Percentiles rank a stretch among this genome's conserved stretches.
Evolutionary conservation across 1,140 invertebrate genomes (phyloP).

Genomic region (Thaumetopoea pityocampa): DNA sequence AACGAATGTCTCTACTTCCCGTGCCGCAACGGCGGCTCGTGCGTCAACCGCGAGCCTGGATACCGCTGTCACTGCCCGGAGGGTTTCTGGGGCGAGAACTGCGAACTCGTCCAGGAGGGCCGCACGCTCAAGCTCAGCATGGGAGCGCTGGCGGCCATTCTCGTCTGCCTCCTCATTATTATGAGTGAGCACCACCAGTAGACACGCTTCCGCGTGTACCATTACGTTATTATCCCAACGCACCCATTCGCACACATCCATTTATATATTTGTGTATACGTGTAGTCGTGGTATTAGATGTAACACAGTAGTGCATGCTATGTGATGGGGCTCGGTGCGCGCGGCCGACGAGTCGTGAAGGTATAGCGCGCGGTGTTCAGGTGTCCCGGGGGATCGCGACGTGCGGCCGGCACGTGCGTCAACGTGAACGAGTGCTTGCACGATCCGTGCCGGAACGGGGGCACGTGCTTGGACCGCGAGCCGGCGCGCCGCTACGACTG

Average conservation of each 20-base stretch:
- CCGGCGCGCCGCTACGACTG: conserved; percentile 85
- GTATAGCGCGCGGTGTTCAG: conserved; percentile 73
- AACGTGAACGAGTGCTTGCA: conserved; percentile 86
- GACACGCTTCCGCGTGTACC: conserved; percentile 43
- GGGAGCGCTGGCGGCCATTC: conserved; percentile 94
- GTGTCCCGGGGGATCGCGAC: conserved; percentile 83
- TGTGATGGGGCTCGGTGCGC: conserved; percentile 57
- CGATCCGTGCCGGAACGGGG: conserved; percentile 84
- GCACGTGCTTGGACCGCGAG: conserved; percentile 82
- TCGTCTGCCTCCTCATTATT: conserved; percentile 95
- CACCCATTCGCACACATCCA: conserved; percentile 44
- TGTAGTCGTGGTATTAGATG: conserved; percentile 39
- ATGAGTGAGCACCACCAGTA: conserved; percentile 86
- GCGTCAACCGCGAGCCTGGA: conserved; percentile 91
- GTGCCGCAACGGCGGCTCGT: conserved; percentile 92
- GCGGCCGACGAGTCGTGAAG: conserved; percentile 23
- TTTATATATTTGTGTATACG: conserved; percentile 48
- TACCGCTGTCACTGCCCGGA: conserved; percentile 91
- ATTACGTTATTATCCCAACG: conserved; percentile 25
- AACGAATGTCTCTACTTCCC: conserved; percentile 95
- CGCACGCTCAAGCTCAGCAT: conserved; percentile 94
- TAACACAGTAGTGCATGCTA: conserved; percentile 53
- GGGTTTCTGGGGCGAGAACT: conserved; percentile 95
- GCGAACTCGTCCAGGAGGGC: conserved; percentile 94
- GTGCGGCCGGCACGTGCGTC: conserved; percentile 79